phyloP scores from a whole-genome alignment of 2,113 vertebrate genomes.

The Phylloscopus trochilus region DNA sequence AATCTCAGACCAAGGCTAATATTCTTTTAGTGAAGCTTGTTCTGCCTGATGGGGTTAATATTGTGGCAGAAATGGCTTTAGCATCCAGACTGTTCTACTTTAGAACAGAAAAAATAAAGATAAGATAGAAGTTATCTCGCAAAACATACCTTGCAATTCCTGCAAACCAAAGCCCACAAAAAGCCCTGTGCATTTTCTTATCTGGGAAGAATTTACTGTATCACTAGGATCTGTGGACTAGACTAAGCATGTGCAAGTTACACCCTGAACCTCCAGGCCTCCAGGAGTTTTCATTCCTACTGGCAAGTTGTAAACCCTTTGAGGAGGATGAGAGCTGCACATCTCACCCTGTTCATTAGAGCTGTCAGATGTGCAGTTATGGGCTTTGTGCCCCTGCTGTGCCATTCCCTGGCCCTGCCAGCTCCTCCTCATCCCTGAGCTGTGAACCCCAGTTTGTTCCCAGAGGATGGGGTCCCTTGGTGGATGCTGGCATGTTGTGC shows the following conservation, averaged over 20 bases:
- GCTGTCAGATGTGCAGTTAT: fast-evolving
- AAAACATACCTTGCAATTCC: not conserved
- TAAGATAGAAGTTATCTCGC: not conserved
- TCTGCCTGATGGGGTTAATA: not conserved
- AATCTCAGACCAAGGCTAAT: not conserved
- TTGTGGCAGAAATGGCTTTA: not conserved
- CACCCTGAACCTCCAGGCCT: not conserved
- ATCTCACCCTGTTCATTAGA: not conserved
- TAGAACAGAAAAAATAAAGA: not conserved
- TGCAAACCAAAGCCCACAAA: not conserved
- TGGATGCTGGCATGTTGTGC: fast-evolving
- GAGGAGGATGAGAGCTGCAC: not conserved
- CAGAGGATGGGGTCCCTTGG: not conserved
- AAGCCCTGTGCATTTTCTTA: not conserved
- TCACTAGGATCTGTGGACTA: not conserved
- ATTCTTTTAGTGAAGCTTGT: not conserved
- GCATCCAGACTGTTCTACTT: not conserved
- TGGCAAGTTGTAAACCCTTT: not conserved
- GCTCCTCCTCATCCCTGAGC: fast-evolving
- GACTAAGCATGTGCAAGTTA: not conserved
- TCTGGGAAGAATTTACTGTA: not conserved
- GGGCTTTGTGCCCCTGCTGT: too few species aligned
- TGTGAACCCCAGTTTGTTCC: not conserved
- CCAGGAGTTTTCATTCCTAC: not conserved
- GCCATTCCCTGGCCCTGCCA: not conserved